phyloP scores from a whole-genome alignment of 2,113 vertebrate genomes.

The Cnemophilus loriae region DNA sequence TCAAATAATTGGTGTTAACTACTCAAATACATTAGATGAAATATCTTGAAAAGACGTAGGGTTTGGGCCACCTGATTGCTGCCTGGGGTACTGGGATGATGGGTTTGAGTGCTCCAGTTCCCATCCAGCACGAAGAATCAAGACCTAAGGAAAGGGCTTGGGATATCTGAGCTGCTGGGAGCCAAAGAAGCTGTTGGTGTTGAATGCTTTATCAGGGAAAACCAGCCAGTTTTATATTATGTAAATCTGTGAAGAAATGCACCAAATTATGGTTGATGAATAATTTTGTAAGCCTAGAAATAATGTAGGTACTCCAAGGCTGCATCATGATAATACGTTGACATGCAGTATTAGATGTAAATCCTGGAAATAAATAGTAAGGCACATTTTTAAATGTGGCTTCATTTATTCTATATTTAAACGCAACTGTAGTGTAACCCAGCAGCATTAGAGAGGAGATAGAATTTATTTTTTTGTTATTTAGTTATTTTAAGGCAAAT shows the following conservation, averaged over 20 bases:
- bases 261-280: not conserved
- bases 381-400: not conserved
- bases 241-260: not conserved
- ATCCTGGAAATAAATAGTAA: not conserved
- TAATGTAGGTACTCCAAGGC: not conserved
- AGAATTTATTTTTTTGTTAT: not conserved
- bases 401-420: not conserved
- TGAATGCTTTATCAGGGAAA: not conserved
- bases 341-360: not conserved
- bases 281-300: not conserved
- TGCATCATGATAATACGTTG: not conserved
- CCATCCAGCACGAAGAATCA: rapidly evolving
- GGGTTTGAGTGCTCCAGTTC: not conserved
- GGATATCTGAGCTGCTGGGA: not conserved
- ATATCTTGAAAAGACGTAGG: rapidly evolving
- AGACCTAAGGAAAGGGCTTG: not conserved
- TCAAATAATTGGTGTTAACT: not conserved
- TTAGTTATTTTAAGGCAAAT: not conserved
- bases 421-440: not conserved
- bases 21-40: not conserved
- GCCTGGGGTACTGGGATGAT: not conserved
- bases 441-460: not conserved
- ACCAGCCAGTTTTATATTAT: not conserved
- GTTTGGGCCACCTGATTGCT: not conserved
- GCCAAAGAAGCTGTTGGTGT: not conserved